Base-by-base conservation (phyloP, 1,140 invertebrate species). In the Coenobita brevimanus region DNA sequence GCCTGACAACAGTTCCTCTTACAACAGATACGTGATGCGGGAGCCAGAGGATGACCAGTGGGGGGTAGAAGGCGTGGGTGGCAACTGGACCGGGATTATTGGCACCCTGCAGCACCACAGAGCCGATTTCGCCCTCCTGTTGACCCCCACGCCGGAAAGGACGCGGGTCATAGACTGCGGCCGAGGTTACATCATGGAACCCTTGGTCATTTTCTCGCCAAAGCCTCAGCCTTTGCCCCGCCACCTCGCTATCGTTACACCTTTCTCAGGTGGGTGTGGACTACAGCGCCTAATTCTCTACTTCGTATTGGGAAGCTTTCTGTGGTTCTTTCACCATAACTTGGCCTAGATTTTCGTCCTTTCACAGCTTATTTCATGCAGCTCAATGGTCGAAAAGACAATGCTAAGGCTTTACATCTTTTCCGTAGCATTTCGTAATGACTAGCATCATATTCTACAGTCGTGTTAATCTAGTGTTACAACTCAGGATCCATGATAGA, bases 61-160 rank as follows among this genome's bases (percentile, higher is more conserved):
- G 73, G 73, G 73, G 0, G 13, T 76, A 6, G 10, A 10, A 8
- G 13, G 8, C 0, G 24, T 17, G 13, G 21, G 21, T 21, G 73
- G 73, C 1, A 46, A n/a, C 73, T 76, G 73, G 73, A 76, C 36
- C 24, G 73, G 73, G 24, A 76, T 76, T 24, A 43, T 76, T 36
- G 73, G 73, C 13, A 76, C 41, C 2, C 73, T 76, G 2, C 73
- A 76, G 73, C 38, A 76, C 3, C 36, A 76, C 15, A 8, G 21
- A 24, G 73, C 73, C 13, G 73, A 76, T n/a, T 76, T 76, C 30
- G 36, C 73, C 38, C 13, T 76, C 33, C 36, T 43, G 13, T 24
- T 76, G 2, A 76, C 33, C 0, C 73, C n/a, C 38, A 76, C 73
- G 8, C 73, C 73, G 0, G 38, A 10, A 10, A 43, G 73, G 38